A percentile compares a stretch with the other conserved stretches of the same genome.
Conservation (phyloP, 2,797 vertebrate species). For the Gorsachius magnificus region DNA sequence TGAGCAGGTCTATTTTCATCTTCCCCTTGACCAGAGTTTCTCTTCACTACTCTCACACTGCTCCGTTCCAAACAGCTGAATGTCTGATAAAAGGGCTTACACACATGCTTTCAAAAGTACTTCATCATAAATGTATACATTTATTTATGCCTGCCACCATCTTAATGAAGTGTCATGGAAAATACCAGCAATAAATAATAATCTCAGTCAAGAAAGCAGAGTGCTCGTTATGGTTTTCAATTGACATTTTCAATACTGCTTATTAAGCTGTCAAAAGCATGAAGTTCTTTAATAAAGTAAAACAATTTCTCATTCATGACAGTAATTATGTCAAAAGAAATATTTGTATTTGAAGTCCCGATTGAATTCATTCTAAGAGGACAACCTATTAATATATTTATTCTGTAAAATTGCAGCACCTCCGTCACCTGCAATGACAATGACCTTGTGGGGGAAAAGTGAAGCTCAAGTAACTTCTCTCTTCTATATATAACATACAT, state of each 20-base stretch:
- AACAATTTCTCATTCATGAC: not conserved
- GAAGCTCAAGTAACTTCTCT: not conserved
- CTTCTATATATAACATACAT: constrained; percentile 25
- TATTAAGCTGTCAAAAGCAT: constrained; percentile 15
- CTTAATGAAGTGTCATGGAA: constrained; percentile 27
- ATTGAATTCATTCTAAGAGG: not conserved
- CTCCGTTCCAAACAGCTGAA: not conserved
- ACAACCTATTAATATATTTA: not conserved
- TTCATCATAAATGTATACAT: not conserved
- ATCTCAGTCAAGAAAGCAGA: not conserved
- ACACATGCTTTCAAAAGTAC: not conserved
- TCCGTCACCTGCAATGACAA: not conserved
- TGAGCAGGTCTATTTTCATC: not conserved
- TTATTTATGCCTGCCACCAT: constrained; percentile 42
- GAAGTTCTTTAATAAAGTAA: not conserved
- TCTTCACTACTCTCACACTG: not conserved
- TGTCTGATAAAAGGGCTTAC: not conserved
- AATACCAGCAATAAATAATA: constrained; percentile 22
- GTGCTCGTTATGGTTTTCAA: not conserved
- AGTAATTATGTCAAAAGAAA: not conserved
- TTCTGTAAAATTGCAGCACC: constrained; percentile 7
- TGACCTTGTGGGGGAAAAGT: not conserved
- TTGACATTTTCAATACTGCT: not conserved
- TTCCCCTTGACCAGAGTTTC: not conserved
- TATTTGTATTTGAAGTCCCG: not conserved